Percentiles rank a stretch among this genome's conserved stretches.
Conservation (phyloP, 2,113 vertebrate genomes). For the Lepidothrix coronata region DNA sequence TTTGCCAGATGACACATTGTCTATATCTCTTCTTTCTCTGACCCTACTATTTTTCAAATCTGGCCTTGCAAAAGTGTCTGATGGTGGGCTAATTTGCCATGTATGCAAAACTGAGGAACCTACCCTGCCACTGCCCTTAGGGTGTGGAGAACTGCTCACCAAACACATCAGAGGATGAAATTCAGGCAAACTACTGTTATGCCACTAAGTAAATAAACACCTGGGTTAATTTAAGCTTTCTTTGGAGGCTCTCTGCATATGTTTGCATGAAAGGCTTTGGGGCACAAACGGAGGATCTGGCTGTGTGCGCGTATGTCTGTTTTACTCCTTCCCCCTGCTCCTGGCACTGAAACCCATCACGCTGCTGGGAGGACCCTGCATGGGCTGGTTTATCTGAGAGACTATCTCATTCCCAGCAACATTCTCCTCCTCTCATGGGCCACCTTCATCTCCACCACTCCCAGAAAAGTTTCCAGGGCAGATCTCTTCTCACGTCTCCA, state of each 20-base stretch:
- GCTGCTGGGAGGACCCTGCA: background rate
- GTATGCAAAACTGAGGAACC: background rate
- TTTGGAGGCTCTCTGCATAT: background rate
- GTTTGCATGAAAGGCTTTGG: background rate
- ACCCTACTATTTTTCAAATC: background rate
- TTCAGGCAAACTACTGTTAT: background rate
- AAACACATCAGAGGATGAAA: background rate
- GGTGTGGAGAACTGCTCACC: background rate
- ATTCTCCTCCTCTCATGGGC: background rate
- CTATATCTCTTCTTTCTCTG: background rate
- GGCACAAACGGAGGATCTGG: background rate
- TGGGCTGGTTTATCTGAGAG: background rate
- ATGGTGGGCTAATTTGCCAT: background rate
- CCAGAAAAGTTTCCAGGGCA: background rate
- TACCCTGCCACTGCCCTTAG: background rate
- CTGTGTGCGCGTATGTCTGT: fast-evolving
- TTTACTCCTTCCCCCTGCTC: background rate
- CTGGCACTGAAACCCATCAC: background rate
- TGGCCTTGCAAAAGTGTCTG: background rate
- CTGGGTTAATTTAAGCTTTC: background rate
- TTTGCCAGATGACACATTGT: background rate
- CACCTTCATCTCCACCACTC: background rate
- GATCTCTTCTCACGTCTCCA: background rate
- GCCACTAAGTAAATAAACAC: background rate
- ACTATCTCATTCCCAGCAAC: background rate